These are phyloP conservation scores for Oceanodroma leucorhoa DNA, from an alignment of 2,797 vertebrate species.

Conservation along the genomic window DNA sequence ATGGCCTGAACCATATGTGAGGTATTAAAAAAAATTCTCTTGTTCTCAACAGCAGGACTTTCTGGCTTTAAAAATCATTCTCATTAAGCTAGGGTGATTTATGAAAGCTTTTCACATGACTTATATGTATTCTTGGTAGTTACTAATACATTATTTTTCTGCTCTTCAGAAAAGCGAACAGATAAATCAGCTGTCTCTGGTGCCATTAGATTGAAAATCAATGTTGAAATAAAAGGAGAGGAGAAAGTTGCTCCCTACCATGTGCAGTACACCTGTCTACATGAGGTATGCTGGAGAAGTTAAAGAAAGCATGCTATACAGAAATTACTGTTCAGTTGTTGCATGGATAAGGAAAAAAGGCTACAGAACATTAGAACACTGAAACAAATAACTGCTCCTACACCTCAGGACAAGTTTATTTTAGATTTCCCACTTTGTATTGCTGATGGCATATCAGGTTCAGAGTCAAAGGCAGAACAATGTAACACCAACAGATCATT, in stretches of 20 bases:
- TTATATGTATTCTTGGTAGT: background rate
- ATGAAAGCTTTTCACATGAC: background rate
- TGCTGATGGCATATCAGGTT: background rate
- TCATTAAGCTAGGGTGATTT: background rate
- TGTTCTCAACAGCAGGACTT: background rate
- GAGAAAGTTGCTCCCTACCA: constrained; percentile 96
- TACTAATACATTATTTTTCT: background rate
- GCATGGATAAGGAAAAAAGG: background rate
- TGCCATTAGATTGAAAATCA: constrained; percentile 95
- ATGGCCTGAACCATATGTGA: background rate
- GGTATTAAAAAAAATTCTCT: background rate
- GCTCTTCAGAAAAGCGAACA: constrained; percentile 89
- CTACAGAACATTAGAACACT: background rate
- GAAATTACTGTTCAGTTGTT: background rate
- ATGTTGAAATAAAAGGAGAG: constrained; percentile 96
- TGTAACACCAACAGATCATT: background rate
- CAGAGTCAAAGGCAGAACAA: background rate
- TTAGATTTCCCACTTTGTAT: background rate
- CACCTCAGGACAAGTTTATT: background rate
- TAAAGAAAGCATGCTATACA: background rate
- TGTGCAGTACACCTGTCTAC: constrained; percentile 94
- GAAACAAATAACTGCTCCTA: background rate
- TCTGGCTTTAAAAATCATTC: background rate
- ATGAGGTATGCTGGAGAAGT: constrained; percentile 83
- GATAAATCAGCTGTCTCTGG: constrained; percentile 98